Conservation (phyloP, 1,140 invertebrate genomes). For the Brachionus rotundiformis region DNA sequence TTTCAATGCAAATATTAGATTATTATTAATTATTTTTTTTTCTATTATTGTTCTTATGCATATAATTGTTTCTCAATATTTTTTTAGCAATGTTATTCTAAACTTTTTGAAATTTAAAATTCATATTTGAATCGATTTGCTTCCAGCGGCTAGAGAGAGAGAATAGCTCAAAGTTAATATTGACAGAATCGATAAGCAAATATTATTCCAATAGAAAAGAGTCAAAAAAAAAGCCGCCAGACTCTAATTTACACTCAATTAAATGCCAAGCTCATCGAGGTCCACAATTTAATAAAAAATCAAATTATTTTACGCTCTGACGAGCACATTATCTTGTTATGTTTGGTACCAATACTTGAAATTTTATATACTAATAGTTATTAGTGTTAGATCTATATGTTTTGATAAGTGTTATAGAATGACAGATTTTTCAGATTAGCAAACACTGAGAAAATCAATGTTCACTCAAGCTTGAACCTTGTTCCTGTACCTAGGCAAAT, state of each 20-base stretch:
- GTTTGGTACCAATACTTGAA: slow-evolving; percentile 9
- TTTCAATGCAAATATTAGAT: slow-evolving; percentile 12
- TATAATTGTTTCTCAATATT: slow-evolving; percentile 13
- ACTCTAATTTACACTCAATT: slow-evolving; percentile 30
- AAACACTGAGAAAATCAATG: neutral
- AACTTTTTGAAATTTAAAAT: slow-evolving; percentile 34
- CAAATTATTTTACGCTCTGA: neutral
- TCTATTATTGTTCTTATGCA: neutral
- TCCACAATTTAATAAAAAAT: neutral
- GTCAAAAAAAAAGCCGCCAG: neutral
- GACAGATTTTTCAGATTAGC: slow-evolving; percentile 40
- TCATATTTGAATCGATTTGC: slow-evolving; percentile 1
- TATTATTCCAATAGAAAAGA: slow-evolving; percentile 31
- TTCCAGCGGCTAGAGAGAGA: slow-evolving; percentile 26
- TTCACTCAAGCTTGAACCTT: slow-evolving; percentile 16
- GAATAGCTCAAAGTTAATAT: slow-evolving; percentile 18
- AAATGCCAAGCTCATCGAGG: slow-evolving; percentile 10
- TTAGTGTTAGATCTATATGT: slow-evolving; percentile 19
- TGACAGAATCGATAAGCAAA: slow-evolving; percentile 39
- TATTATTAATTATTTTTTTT: slow-evolving; percentile 20
- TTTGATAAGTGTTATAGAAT: slow-evolving; percentile 2
- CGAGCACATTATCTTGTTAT: slow-evolving; percentile 20
- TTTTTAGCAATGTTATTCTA: slow-evolving; percentile 14
- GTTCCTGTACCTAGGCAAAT: neutral
- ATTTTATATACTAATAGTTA: slow-evolving; percentile 15